Percentiles rank a stretch among this genome's conserved stretches.
phyloP scores from a whole-genome alignment of 2,888 invertebrate genomes.

The Agrochola litura region DNA sequence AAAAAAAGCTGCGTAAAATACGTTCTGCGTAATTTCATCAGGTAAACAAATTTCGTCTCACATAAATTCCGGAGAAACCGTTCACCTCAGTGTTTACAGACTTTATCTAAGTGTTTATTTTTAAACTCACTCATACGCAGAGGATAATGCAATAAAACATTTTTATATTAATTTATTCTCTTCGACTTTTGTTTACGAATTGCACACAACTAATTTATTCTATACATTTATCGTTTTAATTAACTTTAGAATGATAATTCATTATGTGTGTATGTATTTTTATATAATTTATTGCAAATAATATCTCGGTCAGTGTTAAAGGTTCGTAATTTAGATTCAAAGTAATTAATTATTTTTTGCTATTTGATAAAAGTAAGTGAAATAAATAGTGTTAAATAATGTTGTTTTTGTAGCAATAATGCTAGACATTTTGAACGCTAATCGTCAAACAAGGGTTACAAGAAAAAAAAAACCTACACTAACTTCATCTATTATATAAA shows the following conservation, averaged over 20 bases:
- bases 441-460: constrained; percentile 34
- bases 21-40: constrained; percentile 61
- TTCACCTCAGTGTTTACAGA: constrained; percentile 78
- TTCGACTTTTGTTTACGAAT: constrained; percentile 82
- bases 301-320: constrained; percentile 69
- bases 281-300: constrained; percentile 75
- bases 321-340: constrained; percentile 70
- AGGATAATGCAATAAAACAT: constrained; percentile 76
- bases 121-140: constrained; percentile 72
- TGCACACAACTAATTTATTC: constrained; percentile 61
- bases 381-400: constrained; percentile 50
- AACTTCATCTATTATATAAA: background rate
- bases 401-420: constrained; percentile 31
- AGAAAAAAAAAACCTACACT: constrained; percentile 5
- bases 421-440: constrained; percentile 34
- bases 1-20: constrained; percentile 54
- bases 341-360: constrained; percentile 73
- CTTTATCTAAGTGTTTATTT: constrained; percentile 77
- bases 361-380: constrained; percentile 58
- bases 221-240: constrained; percentile 74
- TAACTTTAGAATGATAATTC: constrained; percentile 72
- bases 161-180: constrained; percentile 77
- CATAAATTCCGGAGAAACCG: constrained; percentile 71
- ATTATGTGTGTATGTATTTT: constrained; percentile 62
- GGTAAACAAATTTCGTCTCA: constrained; percentile 66